phyloP scores from a whole-genome alignment of 2,888 invertebrate species.

The Drosophila leonis region DNA sequence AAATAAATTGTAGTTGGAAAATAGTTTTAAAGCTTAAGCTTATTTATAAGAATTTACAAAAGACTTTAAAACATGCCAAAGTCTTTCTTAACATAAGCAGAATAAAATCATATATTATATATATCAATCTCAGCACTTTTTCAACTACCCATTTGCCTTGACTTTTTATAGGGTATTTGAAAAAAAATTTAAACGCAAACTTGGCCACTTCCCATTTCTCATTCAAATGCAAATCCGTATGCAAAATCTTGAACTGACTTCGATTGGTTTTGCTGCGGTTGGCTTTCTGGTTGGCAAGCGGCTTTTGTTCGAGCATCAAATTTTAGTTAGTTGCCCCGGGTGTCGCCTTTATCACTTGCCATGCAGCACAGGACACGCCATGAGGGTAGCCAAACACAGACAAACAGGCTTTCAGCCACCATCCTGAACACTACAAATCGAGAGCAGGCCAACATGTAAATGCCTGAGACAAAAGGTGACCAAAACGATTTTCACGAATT shows the following conservation, averaged over 20 bases:
- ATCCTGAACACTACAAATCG: conserved; percentile 7
- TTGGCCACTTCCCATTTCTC: conserved; percentile 48
- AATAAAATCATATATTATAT: too few species aligned
- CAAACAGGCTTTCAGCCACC: not conserved
- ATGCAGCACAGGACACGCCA: conserved; percentile 16
- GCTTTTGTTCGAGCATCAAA: conserved; percentile 59
- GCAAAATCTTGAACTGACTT: conserved; percentile 80
- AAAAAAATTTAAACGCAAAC: conserved; percentile 24
- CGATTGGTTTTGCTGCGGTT: conserved; percentile 66
- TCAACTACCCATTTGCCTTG: too few species aligned
- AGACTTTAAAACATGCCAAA: too few species aligned
- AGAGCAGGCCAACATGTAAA: conserved; percentile 52
- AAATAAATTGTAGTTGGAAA: too few species aligned
- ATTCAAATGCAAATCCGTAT: conserved; percentile 75
- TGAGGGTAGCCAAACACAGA: not conserved
- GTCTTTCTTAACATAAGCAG: too few species aligned
- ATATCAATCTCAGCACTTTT: not conserved
- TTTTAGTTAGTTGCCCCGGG: conserved; percentile 34
- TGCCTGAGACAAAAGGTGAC: conserved; percentile 46
- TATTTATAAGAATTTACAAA: not conserved
- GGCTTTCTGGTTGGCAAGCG: conserved; percentile 51
- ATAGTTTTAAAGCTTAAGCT: too few species aligned
- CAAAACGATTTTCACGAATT: conserved; percentile 53
- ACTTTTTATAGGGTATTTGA: not conserved
- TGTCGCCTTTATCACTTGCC: conserved; percentile 61